A percentile compares a stretch with the other conserved stretches of the same genome.
These are phyloP conservation scores for Pteromalus puparum DNA, from an alignment of 1,140 invertebrate species.

Conservation along the genomic window DNA sequence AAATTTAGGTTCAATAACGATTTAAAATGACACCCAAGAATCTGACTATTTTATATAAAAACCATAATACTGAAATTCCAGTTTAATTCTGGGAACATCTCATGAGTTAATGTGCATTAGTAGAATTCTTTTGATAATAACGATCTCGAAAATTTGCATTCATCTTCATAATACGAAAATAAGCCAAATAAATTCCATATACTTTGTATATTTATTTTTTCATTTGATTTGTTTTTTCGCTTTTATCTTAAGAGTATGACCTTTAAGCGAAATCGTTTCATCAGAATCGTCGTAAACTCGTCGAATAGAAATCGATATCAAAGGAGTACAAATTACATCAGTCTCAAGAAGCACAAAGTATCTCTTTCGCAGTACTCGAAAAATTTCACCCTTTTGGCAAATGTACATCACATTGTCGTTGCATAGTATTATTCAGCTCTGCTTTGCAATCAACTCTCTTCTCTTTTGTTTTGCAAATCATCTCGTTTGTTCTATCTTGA, in stretches of 20 bases:
- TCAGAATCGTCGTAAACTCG: constrained; percentile 15
- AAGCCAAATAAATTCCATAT: constrained; percentile 38
- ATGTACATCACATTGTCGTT: constrained; percentile 63
- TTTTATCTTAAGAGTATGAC: constrained; percentile 28
- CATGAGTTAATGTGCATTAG: constrained; percentile 22
- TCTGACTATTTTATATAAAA: not conserved
- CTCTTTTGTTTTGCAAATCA: constrained; percentile 28
- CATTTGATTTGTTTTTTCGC: constrained; percentile 37
- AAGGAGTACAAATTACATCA: constrained; percentile 67
- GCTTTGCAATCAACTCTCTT: constrained; percentile 18
- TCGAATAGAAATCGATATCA: constrained; percentile 50
- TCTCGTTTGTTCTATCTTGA: not conserved
- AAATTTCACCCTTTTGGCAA: constrained; percentile 68
- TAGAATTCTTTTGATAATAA: not conserved
- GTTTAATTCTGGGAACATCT: constrained; percentile 18
- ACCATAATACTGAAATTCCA: constrained; percentile 30
- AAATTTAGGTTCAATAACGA: not conserved
- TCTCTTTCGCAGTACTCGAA: constrained; percentile 52
- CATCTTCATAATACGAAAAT: constrained; percentile 34
- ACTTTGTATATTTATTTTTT: constrained; percentile 28
- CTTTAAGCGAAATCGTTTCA: constrained; percentile 33
- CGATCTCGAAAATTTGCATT: not conserved
- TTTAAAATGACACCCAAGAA: not conserved
- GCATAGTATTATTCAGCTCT: constrained; percentile 51
- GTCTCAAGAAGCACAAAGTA: constrained; percentile 68